Percentiles rank a stretch among this genome's conserved stretches.
phyloP scores from a whole-genome alignment of 2,888 invertebrate species.

The Tuberolachnus salignus region DNA sequence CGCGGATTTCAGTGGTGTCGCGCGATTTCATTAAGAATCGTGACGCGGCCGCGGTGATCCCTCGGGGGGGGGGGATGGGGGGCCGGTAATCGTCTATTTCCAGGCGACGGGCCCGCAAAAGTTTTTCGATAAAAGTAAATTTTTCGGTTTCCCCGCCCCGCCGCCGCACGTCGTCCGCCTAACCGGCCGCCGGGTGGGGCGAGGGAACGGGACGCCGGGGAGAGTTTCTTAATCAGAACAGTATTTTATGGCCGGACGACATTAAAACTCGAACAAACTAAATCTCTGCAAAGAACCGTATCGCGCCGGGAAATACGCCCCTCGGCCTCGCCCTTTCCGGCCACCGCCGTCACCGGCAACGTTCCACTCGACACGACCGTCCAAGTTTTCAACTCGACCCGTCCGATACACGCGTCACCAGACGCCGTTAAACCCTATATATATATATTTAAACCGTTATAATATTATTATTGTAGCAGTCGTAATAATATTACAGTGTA shows the following conservation, averaged over 20 bases:
- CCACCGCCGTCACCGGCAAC: neutral
- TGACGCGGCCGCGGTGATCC: no score
- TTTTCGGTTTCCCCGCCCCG: neutral
- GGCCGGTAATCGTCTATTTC: neutral
- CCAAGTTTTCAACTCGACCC: neutral
- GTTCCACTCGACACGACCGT: neutral
- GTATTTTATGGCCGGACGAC: slow-evolving; percentile 46
- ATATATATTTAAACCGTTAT: no score
- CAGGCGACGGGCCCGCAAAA: neutral
- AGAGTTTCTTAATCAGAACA: slow-evolving; percentile 44
- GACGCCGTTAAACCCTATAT: no score
- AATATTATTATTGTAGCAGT: no score
- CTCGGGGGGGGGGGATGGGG: no score
- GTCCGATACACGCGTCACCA: no score
- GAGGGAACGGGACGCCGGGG: neutral
- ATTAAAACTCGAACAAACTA: slow-evolving; percentile 54
- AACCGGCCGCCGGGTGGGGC: no score
- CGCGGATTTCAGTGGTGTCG: neutral
- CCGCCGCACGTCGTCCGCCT: neutral
- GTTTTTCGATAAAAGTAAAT: slow-evolving; percentile 54
- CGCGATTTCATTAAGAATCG: neutral
- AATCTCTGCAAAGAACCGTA: slow-evolving; percentile 32
- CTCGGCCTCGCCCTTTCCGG: neutral
- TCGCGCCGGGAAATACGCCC: neutral
- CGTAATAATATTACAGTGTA: no score